A percentile compares a stretch with the other conserved stretches of the same genome.
These are phyloP conservation scores for Glaucomys volans DNA, from an alignment of 2,113 vertebrate genomes.

Conservation along the genomic window DNA sequence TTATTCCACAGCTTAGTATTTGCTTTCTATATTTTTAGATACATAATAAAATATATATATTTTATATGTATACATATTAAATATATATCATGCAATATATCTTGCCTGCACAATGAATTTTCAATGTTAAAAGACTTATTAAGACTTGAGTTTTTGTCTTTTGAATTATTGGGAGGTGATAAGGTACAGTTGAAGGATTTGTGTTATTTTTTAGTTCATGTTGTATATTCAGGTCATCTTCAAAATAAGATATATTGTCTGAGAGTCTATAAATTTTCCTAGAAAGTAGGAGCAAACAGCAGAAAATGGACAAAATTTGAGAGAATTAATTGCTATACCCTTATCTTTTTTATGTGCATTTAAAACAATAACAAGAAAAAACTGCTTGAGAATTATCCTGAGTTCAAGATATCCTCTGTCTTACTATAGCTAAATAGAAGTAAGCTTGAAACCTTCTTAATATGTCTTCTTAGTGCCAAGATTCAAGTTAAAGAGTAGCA, in stretches of 20 bases:
- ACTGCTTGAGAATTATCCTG: not conserved
- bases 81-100: not conserved
- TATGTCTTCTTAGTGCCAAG: not conserved
- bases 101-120: not conserved
- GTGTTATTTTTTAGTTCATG: not conserved
- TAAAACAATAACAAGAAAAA: too few relatives aligned
- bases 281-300: not conserved
- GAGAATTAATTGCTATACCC: not conserved
- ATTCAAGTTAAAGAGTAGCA: not conserved
- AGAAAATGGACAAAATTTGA: not conserved
- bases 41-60: not conserved
- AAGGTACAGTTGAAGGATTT: not conserved
- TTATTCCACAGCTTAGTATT: not conserved
- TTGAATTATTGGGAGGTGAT: not conserved
- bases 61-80: too few relatives aligned
- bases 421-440: not conserved
- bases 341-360: not conserved
- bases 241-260: not conserved
- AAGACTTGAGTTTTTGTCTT: not conserved
- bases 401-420: not conserved
- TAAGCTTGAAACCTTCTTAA: not conserved
- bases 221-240: not conserved
- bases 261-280: not conserved
- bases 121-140: not conserved
- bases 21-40: not conserved